These are phyloP conservation scores for Iselma pallidipennis DNA, from an alignment of 2,888 invertebrate species.

Conservation along the genomic window DNA sequence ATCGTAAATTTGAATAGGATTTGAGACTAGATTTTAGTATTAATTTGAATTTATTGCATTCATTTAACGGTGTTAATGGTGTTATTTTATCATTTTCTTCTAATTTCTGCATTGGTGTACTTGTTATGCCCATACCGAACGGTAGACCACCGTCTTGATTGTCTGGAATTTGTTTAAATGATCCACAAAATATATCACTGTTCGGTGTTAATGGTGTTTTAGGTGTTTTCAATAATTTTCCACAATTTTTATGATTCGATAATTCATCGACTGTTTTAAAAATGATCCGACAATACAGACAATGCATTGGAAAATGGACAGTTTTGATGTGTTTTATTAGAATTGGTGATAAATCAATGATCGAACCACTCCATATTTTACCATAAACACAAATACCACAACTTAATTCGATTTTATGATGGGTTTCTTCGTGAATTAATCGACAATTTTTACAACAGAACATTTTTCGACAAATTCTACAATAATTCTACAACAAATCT, in stretches of 20 bases:
- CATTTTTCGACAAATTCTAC: slow-evolving; percentile 43
- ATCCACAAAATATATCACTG: slow-evolving; percentile 8
- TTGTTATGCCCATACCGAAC: slow-evolving; percentile 35
- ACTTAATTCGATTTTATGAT: slow-evolving; percentile 40
- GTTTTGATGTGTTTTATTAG: slow-evolving; percentile 41
- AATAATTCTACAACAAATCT: slow-evolving; percentile 43
- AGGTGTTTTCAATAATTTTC: slow-evolving; percentile 30
- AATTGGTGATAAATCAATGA: slow-evolving; percentile 27
- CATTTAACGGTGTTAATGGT: slow-evolving; percentile 37
- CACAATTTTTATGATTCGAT: slow-evolving; percentile 33
- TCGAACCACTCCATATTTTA: slow-evolving; percentile 16
- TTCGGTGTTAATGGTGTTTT: slow-evolving; percentile 21
- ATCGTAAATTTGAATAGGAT: slow-evolving; percentile 6
- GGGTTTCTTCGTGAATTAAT: slow-evolving; percentile 40
- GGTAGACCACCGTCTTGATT: slow-evolving; percentile 11
- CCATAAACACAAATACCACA: slow-evolving; percentile 49
- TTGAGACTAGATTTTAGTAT: slow-evolving; percentile 19
- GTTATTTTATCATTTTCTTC: slow-evolving; percentile 35
- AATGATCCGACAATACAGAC: slow-evolving; percentile 41
- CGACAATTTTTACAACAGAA: slow-evolving; percentile 50
- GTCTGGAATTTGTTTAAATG: neutral
- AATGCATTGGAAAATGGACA: slow-evolving; percentile 46
- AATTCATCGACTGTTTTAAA: slow-evolving; percentile 41
- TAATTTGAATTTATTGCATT: slow-evolving; percentile 18
- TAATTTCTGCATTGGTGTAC: slow-evolving; percentile 43